These are phyloP conservation scores for Tigriopus californicus DNA, from an alignment of 2,888 invertebrate species.

Conservation along the genomic window DNA sequence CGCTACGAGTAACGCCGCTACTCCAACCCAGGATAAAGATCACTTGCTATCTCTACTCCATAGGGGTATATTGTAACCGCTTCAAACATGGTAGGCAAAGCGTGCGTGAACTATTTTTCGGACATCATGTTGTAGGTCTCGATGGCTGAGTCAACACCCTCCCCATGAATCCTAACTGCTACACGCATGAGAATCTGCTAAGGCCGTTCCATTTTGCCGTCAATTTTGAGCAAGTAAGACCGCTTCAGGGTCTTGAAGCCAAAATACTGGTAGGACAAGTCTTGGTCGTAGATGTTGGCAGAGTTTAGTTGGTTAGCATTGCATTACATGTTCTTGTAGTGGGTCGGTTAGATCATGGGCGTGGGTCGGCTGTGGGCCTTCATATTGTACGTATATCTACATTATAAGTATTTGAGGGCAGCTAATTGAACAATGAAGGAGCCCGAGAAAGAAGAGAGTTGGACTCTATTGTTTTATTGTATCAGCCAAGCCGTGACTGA, in stretches of 20 bases:
- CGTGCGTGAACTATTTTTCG: constrained; percentile 89
- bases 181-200: constrained; percentile 99
- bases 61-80: no score
- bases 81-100: constrained; percentile 89
- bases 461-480: no score
- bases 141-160: constrained; percentile 75
- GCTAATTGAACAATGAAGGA: no score
- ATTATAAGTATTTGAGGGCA: no score
- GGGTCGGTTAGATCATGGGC: constrained; percentile 70
- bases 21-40: no score
- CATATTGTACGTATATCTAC: constrained; percentile 54
- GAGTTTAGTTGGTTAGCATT: constrained; percentile 81
- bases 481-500: no score
- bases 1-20: no score
- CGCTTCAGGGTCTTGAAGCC: constrained; percentile 71
- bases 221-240: constrained; percentile 78
- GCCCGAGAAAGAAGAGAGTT: no score
- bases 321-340: constrained; percentile 57
- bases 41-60: no score
- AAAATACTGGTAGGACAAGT: constrained; percentile 92
- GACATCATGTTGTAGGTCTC: constrained; percentile 90
- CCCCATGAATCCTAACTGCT: constrained; percentile 82
- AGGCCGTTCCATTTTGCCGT: constrained; percentile 84
- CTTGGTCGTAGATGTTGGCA: constrained; percentile 87
- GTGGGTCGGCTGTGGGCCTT: constrained; percentile 46